These are phyloP conservation scores for Eulimnadia texana DNA, from an alignment of 1,140 invertebrate genomes.

Conservation along the genomic window DNA sequence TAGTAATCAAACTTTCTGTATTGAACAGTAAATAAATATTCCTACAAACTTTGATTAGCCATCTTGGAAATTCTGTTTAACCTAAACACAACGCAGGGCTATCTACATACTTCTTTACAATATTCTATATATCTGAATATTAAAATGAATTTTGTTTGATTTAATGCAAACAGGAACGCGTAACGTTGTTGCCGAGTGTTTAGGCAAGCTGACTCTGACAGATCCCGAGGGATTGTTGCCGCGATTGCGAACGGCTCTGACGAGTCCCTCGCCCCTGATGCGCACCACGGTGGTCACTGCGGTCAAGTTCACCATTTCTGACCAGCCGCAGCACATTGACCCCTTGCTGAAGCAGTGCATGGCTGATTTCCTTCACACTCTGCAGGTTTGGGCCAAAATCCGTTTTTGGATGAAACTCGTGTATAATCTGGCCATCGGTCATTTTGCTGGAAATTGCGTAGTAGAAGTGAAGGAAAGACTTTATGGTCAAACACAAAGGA, in stretches of 20 bases:
- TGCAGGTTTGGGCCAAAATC: slow-evolving; percentile 39
- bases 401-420: background rate
- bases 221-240: slow-evolving; percentile 72
- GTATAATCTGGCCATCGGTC: background rate
- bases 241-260: slow-evolving; percentile 48
- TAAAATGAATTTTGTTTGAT: no score
- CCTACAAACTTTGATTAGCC: no score
- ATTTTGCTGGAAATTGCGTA: background rate
- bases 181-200: slow-evolving; percentile 95
- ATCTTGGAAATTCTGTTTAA: no score
- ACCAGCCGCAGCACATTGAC: slow-evolving; percentile 90
- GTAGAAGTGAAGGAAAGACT: background rate
- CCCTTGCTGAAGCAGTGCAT: slow-evolving; percentile 71
- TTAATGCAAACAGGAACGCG: slow-evolving; percentile 94
- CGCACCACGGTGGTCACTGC: slow-evolving; percentile 95
- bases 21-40: no score
- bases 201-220: slow-evolving; percentile 92
- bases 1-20: no score
- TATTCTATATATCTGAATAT: no score
- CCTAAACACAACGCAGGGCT: no score
- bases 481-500: background rate
- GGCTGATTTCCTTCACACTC: slow-evolving; percentile 68
- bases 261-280: slow-evolving; percentile 66
- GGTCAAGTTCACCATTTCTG: slow-evolving; percentile 94
- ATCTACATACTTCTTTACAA: no score